phyloP scores from a whole-genome alignment of 1,140 invertebrate genomes.

The Lasioglossum albipes region DNA sequence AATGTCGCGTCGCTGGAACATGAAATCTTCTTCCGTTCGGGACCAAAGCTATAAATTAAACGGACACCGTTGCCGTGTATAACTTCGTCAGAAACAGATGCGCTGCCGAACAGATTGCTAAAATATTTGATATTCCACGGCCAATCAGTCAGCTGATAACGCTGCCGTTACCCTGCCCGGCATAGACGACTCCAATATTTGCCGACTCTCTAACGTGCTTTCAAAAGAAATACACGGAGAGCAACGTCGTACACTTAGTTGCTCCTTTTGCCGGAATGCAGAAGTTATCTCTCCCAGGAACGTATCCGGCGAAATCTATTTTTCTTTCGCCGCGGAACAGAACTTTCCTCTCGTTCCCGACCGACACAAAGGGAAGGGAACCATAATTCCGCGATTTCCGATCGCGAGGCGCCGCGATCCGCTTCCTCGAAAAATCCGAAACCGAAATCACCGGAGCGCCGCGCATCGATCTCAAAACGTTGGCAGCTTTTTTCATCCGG shows the following conservation, averaged over 20 bases:
- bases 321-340: conserved; percentile 49
- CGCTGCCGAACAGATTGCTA: background rate
- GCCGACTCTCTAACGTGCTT: conserved; percentile 37
- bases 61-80: no score
- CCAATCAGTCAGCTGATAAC: background rate
- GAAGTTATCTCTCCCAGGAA: conserved; percentile 56
- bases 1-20: conserved; percentile 26
- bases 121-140: background rate
- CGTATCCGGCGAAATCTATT: conserved; percentile 60
- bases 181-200: conserved; percentile 23
- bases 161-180: background rate
- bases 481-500: no score
- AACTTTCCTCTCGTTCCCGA: conserved; percentile 35
- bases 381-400: conserved; percentile 59
- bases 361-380: conserved; percentile 46
- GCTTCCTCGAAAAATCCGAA: background rate
- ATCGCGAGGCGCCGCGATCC: conserved; percentile 10
- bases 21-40: conserved; percentile 21
- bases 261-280: conserved; percentile 50
- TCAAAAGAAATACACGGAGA: conserved; percentile 39
- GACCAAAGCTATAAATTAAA: background rate
- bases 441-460: no score
- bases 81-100: no score
- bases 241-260: conserved; percentile 3
- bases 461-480: no score